These are phyloP conservation scores for Ennomos quercinarius DNA, from an alignment of 2,888 invertebrate genomes.

Conservation along the genomic window DNA sequence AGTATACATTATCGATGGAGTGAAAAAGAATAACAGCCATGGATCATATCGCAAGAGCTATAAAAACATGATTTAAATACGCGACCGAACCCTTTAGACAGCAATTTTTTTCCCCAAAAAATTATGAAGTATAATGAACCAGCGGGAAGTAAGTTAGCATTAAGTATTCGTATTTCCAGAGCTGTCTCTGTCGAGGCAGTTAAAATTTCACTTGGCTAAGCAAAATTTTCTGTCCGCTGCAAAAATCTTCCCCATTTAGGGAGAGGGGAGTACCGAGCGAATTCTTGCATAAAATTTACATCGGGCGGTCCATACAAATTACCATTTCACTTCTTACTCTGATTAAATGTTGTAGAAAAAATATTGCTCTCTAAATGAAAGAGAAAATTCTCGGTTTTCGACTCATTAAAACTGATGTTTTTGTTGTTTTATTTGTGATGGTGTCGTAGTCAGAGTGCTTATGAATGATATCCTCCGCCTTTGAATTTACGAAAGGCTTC, in stretches of 20 bases:
- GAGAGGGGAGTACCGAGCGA: constrained; percentile 75
- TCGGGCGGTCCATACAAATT: constrained; percentile 85
- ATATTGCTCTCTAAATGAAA: constrained; percentile 83
- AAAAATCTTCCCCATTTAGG: constrained; percentile 82
- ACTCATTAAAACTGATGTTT: constrained; percentile 83
- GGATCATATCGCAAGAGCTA: constrained; percentile 41
- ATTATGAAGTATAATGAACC: constrained; percentile 85
- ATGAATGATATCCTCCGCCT: constrained; percentile 15
- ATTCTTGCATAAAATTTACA: constrained; percentile 86
- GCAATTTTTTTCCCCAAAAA: constrained; percentile 68
- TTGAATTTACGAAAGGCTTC: constrained; percentile 18
- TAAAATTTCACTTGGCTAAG: constrained; percentile 85
- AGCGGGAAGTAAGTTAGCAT: constrained; percentile 81
- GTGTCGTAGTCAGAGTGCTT: constrained; percentile 44
- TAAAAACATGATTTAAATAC: constrained; percentile 45
- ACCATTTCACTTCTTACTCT: constrained; percentile 85
- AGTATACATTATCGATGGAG: constrained; percentile 26
- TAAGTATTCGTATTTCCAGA: constrained; percentile 83
- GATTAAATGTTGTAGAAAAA: constrained; percentile 86
- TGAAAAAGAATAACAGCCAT: constrained; percentile 30
- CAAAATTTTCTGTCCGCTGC: constrained; percentile 84
- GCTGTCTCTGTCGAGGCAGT: constrained; percentile 84
- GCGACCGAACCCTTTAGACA: constrained; percentile 64
- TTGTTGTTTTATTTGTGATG: constrained; percentile 64
- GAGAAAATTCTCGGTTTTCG: constrained; percentile 82